Evolutionary conservation across 35 echinoderm and acorn worm species (phyloP).

Genomic region (Acanthaster planci): DNA sequence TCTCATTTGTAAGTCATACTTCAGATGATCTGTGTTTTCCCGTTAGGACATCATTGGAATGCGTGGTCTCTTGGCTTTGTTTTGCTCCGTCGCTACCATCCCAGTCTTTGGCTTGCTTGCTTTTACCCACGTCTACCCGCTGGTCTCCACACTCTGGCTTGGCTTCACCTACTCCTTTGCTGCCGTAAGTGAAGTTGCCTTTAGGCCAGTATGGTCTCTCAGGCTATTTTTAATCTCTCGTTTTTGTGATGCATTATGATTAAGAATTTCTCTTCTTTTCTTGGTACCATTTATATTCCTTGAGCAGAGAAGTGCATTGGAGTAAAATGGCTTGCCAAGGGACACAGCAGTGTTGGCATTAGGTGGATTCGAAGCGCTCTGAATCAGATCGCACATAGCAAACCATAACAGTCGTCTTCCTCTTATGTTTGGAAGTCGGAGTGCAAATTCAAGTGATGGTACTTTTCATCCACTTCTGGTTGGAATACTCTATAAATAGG

Average conservation of each 20-base stretch:
- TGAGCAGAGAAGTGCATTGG: background rate
- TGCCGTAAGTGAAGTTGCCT: conserved; percentile 73
- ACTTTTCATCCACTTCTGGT: no score
- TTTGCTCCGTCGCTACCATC: conserved; percentile 56
- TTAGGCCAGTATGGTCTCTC: no score
- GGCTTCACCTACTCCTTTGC: conserved; percentile 82
- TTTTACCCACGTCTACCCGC: conserved; percentile 55
- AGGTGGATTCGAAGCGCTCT: background rate
- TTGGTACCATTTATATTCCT: background rate
- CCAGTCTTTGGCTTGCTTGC: conserved; percentile 84
- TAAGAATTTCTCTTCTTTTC: no score
- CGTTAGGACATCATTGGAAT: conserved; percentile 72
- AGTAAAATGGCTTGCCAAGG: background rate
- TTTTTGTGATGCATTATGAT: no score
- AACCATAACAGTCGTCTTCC: background rate
- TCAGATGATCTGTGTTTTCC: conserved; percentile 2
- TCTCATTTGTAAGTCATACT: background rate
- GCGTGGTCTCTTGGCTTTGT: conserved; percentile 64
- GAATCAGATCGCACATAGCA: background rate
- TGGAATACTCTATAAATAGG: conserved; percentile 43
- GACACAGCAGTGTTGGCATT: background rate
- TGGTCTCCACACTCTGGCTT: conserved; percentile 75
- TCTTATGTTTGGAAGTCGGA: background rate
- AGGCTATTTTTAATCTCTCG: no score
- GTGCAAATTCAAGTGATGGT: background rate